phyloP scores from a whole-genome alignment of 2,113 vertebrate genomes.

The Cettia cetti region DNA sequence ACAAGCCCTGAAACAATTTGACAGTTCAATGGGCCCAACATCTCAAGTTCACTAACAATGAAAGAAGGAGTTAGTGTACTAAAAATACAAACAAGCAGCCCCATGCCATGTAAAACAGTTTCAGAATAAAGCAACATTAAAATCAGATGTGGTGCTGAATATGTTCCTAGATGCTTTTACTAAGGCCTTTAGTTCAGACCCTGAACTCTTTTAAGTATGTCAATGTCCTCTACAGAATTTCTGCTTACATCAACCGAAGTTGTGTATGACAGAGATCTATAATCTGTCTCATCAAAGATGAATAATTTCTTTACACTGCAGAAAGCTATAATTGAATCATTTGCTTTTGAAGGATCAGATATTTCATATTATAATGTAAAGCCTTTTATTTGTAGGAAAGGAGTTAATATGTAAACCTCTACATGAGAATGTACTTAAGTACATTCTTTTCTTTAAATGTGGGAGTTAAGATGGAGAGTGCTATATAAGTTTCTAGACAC shows the following conservation, averaged over 20 bases:
- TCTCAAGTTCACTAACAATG: background rate
- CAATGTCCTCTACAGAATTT: background rate
- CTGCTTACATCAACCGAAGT: background rate
- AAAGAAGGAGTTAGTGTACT: background rate
- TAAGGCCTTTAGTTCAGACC: background rate
- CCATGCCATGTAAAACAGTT: background rate
- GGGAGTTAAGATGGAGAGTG: background rate
- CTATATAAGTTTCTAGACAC: background rate
- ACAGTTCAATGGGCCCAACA: background rate
- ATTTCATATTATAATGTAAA: background rate
- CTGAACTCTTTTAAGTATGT: background rate
- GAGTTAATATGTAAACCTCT: background rate
- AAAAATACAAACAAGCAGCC: background rate
- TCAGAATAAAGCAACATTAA: background rate
- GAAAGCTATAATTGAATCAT: background rate
- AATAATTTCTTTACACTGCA: background rate
- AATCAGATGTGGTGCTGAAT: background rate
- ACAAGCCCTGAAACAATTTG: background rate
- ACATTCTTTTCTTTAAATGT: background rate
- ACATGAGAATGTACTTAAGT: background rate
- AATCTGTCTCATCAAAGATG: background rate
- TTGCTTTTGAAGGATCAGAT: background rate
- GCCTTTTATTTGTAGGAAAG: background rate
- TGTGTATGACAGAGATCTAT: background rate
- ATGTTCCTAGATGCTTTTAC: background rate